Evolutionary conservation across 2,797 vertebrate species (phyloP), one percentile per base, ranked within the genome.

Genomic region (Ibycter americanus): DNA sequence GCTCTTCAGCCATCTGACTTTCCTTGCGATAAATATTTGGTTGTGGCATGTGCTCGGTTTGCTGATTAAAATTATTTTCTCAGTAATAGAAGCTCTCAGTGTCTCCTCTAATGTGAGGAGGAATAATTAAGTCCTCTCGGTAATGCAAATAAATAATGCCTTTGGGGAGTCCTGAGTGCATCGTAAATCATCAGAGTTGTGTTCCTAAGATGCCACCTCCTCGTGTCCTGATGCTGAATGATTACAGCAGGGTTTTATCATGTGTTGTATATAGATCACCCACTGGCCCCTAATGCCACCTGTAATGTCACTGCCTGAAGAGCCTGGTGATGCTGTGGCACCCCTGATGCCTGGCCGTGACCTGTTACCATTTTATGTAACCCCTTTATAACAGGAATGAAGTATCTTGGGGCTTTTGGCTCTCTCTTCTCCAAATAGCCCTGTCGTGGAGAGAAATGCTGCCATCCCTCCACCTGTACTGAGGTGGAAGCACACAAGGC

Each of bases 131-230:
- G 77, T 62, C 67, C 66, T 93, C 85, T 84, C 21, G 3, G 94
- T 90, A 77, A 96, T 80, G 94, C 90, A 84, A 87, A 94, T 90
- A 95, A 90, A 90, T 91, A 49, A 91, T 56, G 83, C 22, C 55
- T 93, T 88, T 63, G 68, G 90, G 93, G 91, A 95, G 85, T 11
- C 70, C 86, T 70, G 83, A 84, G 91, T 70, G 86, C 86, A 22
- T n/a, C 77, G 32, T 16, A 72, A 87, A 82, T 84, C 90, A 92
- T 72, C 88, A 51, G 58, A 49, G 80, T 6, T 12, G 18, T 26
- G 89, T 5, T 65, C 70, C 85, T 38, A 62, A 49, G 80, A 26
- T 72, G 91, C 88, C 77, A 66, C 83, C 90, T 87, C 85, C 87
- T 40, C 20, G 6, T 34, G 66, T 55, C 38, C 89, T 40, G 70